Conservation (phyloP, 2,888 invertebrate genomes). For the Amphipoea oculea region DNA sequence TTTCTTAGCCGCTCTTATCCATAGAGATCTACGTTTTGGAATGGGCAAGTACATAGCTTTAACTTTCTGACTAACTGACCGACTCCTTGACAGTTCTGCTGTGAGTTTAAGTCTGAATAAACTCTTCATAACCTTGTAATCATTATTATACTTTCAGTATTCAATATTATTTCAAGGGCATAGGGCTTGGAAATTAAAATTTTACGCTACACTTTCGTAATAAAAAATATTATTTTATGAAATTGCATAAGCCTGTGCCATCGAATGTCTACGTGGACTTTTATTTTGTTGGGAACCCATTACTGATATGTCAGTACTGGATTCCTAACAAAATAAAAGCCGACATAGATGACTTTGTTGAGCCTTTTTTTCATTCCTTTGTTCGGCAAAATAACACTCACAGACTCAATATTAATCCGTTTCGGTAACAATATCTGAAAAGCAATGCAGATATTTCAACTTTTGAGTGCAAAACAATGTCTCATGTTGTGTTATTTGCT, state of each 20-base stretch:
- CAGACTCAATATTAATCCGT: too few species aligned
- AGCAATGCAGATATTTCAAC: background rate
- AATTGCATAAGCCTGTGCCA: background rate
- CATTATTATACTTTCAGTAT: background rate
- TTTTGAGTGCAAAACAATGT: background rate
- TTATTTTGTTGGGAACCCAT: constrained; percentile 11
- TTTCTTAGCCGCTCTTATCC: background rate
- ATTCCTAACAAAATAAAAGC: too few species aligned
- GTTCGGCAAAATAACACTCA: background rate
- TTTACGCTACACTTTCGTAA: background rate
- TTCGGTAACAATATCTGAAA: background rate
- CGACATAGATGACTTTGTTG: too few species aligned
- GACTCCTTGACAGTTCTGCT: background rate
- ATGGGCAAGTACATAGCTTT: background rate
- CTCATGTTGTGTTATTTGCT: background rate
- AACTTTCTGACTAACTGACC: background rate
- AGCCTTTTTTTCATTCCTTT: too few species aligned
- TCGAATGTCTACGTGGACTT: background rate
- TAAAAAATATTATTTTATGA: constrained; percentile 2
- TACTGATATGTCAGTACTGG: background rate
- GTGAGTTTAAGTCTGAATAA: background rate
- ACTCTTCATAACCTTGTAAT: background rate
- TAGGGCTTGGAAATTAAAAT: background rate
- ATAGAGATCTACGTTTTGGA: background rate
- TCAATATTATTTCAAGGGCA: background rate